Evolutionary conservation across 2,888 invertebrate genomes (phyloP).

Genomic region (Heliothis peltigera): DNA sequence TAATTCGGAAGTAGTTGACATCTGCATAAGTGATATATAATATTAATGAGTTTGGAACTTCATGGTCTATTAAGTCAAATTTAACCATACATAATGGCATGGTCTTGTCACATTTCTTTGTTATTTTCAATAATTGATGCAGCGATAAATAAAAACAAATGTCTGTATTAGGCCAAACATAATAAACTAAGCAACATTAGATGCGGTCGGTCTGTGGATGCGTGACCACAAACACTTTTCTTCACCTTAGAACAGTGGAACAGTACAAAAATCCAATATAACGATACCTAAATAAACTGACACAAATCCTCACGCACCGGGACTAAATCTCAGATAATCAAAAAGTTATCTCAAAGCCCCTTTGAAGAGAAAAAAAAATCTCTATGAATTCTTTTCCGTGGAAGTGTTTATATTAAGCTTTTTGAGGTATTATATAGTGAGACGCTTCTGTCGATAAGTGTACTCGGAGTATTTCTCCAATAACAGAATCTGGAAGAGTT

Average conservation of each 20-base stretch:
- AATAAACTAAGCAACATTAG: too few species aligned
- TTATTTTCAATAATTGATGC: too few species aligned
- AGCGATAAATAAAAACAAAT: too few species aligned
- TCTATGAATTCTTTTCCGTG: constrained; percentile 1
- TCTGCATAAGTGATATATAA: too few species aligned
- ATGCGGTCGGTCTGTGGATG: too few species aligned
- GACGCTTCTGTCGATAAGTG: constrained; percentile 9
- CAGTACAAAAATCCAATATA: neutral
- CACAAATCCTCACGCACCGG: neutral
- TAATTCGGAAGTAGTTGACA: too few species aligned
- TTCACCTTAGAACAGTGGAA: neutral
- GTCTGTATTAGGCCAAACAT: too few species aligned
- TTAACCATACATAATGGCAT: too few species aligned
- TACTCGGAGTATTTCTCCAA: constrained; percentile 15
- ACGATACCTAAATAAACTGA: neutral
- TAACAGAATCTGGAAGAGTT: constrained; percentile 13
- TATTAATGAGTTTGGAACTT: too few species aligned
- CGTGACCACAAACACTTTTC: neutral
- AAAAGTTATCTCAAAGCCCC: constrained; percentile 3
- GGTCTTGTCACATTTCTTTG: too few species aligned
- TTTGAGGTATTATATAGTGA: constrained; percentile 16
- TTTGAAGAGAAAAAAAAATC: neutral
- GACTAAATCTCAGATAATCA: constrained; percentile 3
- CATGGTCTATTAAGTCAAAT: too few species aligned
- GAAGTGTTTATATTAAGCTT: constrained; percentile 20